Evolutionary conservation across 2,113 vertebrate species (phyloP).

Genomic region (Aldabrachelys gigantea): DNA sequence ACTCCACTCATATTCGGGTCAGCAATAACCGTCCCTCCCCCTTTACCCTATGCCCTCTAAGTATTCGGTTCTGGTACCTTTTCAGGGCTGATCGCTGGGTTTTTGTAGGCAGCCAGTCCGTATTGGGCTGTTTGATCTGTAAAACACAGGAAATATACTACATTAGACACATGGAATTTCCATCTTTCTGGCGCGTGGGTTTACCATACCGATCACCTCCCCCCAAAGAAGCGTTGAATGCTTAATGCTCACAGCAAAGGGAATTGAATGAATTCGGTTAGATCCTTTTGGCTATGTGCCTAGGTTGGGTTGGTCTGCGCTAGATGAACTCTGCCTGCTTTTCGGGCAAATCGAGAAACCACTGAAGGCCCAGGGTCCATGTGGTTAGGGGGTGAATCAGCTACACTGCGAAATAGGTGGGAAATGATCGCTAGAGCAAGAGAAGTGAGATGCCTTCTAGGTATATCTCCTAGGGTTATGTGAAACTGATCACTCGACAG

Average conservation of each 20-base stretch:
- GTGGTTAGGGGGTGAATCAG: background rate
- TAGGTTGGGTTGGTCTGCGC: background rate
- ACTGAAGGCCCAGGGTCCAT: background rate
- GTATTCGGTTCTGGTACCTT: conserved; percentile 77
- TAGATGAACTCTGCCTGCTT: background rate
- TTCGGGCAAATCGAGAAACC: background rate
- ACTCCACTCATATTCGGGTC: rapidly evolving
- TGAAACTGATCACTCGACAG: background rate
- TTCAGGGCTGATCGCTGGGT: conserved; percentile 84
- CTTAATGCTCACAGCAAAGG: background rate
- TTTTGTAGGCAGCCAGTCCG: conserved; percentile 86
- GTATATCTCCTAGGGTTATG: background rate
- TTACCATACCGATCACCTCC: background rate
- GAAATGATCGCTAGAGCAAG: too few relatives aligned
- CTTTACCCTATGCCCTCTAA: background rate
- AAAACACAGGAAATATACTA: conserved; percentile 39
- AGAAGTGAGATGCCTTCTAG: too few relatives aligned
- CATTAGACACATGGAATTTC: background rate
- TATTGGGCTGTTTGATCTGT: conserved; percentile 90
- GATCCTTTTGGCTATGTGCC: background rate
- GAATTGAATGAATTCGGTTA: background rate
- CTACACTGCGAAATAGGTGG: background rate
- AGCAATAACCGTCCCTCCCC: background rate
- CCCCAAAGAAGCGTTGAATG: too few relatives aligned
- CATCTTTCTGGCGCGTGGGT: background rate